Percentiles rank a stretch among this genome's conserved stretches.
Conservation (phyloP, 2,113 vertebrate species). For the Otocyon megalotis region DNA sequence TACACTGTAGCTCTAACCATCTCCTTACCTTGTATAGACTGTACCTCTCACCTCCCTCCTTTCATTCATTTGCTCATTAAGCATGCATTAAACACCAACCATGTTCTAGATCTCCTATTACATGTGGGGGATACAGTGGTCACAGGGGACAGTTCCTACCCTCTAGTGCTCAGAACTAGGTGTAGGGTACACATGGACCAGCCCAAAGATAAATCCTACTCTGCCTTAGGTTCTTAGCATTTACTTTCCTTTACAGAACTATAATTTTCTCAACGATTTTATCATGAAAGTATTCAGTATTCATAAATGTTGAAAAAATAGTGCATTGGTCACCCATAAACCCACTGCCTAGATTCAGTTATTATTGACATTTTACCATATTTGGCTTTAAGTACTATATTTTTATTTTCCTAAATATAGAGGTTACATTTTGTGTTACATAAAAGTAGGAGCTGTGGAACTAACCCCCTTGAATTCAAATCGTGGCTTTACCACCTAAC, state of each 20-base stretch:
- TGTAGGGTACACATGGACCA: background rate
- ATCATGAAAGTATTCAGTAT: background rate
- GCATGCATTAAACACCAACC: background rate
- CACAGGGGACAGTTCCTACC: background rate
- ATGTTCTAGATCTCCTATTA: background rate
- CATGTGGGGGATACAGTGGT: background rate
- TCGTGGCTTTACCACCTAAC: too few species aligned
- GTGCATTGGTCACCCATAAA: background rate
- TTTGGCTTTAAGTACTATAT: background rate
- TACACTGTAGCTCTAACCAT: rapidly evolving
- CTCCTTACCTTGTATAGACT: background rate
- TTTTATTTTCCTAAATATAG: background rate
- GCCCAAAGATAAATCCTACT: background rate
- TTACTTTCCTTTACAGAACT: background rate
- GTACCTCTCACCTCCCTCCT: rapidly evolving
- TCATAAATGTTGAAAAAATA: background rate
- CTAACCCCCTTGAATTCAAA: background rate
- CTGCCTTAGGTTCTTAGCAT: background rate
- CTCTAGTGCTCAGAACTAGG: background rate
- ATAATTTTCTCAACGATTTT: background rate
- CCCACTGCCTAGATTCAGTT: background rate
- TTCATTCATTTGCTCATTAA: background rate
- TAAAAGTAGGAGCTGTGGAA: background rate
- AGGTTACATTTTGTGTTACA: background rate
- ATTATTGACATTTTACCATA: background rate